These are phyloP conservation scores for Dinothrombium tinctorium DNA, from an alignment of 1,140 invertebrate genomes.

Conservation along the genomic window DNA sequence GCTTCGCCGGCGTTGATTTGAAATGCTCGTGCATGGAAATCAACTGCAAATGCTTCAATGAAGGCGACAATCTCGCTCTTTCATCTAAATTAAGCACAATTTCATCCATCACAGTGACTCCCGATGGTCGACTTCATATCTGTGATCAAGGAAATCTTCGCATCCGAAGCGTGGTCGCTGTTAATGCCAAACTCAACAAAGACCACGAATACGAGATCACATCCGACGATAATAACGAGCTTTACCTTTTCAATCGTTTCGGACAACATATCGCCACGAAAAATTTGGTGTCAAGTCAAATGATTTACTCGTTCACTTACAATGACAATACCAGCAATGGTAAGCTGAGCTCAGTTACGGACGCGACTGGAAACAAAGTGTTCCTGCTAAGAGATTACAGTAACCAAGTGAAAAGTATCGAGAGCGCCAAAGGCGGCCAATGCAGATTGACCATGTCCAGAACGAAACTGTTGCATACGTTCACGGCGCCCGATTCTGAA, in stretches of 20 bases:
- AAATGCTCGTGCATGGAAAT: constrained; percentile 27
- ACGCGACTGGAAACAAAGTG: constrained; percentile 76
- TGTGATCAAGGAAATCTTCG: constrained; percentile 47
- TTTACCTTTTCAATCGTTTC: constrained; percentile 68
- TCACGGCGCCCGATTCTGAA: constrained; percentile 15
- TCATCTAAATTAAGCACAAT: constrained; percentile 73
- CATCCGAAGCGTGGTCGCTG: constrained; percentile 22
- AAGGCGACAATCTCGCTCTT: constrained; percentile 63
- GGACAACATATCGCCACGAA: constrained; percentile 82
- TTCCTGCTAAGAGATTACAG: constrained; percentile 67
- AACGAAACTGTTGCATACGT: constrained; percentile 14
- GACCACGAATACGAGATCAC: constrained; percentile 69
- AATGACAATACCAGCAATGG: constrained; percentile 90
- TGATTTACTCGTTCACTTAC: constrained; percentile 79
- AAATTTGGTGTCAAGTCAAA: constrained; percentile 70
- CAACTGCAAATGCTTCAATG: constrained; percentile 48
- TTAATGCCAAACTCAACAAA: constrained; percentile 60
- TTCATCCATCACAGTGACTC: constrained; percentile 71
- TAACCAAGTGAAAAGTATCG: constrained; percentile 48
- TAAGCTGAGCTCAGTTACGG: constrained; percentile 69
- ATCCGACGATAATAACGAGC: constrained; percentile 60
- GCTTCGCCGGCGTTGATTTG: constrained; percentile 25
- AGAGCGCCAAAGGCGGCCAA: constrained; percentile 77
- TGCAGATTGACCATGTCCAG: constrained; percentile 50
- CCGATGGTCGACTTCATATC: constrained; percentile 74